These are phyloP conservation scores for Ochotona princeps DNA, from an alignment of 2,113 vertebrate species.

Conservation along the genomic window DNA sequence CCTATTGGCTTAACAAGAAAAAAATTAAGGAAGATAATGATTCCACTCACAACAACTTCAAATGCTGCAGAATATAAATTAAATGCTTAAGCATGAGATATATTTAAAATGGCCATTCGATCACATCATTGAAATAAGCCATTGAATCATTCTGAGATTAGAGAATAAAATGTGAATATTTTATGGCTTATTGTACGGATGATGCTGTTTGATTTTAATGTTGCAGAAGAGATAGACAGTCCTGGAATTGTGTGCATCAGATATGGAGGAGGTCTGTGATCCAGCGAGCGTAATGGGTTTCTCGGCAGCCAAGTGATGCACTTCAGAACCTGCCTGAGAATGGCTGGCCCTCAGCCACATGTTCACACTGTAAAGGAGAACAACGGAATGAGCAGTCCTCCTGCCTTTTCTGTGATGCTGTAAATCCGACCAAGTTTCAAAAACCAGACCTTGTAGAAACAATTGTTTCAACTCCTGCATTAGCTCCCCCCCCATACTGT, in stretches of 20 bases:
- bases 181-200: slow-evolving; percentile 66
- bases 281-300: slow-evolving; percentile 68
- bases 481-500: too few relatives aligned
- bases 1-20: slow-evolving; percentile 21
- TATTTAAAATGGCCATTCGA: slow-evolving; percentile 40
- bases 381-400: neutral
- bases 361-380: slow-evolving; percentile 14
- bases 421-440: neutral
- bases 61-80: slow-evolving; percentile 24
- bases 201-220: slow-evolving; percentile 74
- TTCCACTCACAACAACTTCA: neutral
- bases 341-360: slow-evolving; percentile 25
- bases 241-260: slow-evolving; percentile 48
- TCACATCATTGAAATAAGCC: neutral
- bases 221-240: slow-evolving; percentile 44
- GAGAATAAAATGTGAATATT: slow-evolving; percentile 71
- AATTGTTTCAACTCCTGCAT: neutral
- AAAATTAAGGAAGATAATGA: slow-evolving; percentile 32
- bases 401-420: slow-evolving; percentile 25
- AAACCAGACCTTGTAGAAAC: neutral
- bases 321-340: slow-evolving; percentile 67
- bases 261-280: slow-evolving; percentile 32
- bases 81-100: slow-evolving; percentile 54
- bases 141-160: neutral
- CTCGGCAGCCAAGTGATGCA: slow-evolving; percentile 62